Percentiles rank a stretch among this genome's conserved stretches.
Evolutionary conservation across 2,888 invertebrate genomes (phyloP).

Genomic region (Drosophila tripunctata): DNA sequence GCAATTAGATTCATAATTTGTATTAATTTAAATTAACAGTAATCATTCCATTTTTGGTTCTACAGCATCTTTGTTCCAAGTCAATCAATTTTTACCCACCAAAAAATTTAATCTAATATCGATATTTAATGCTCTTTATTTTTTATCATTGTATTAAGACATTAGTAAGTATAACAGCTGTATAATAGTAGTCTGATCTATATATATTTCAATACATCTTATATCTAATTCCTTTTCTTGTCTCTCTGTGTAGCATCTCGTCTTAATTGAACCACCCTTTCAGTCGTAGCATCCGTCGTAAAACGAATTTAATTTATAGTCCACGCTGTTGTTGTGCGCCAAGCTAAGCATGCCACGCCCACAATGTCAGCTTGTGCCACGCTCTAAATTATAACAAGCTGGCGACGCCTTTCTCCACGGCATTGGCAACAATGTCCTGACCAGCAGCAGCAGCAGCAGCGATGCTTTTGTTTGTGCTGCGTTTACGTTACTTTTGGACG

Average conservation of each 20-base stretch:
- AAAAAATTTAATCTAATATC: too few relatives aligned
- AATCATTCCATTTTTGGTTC: too few relatives aligned
- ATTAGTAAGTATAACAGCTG: too few relatives aligned
- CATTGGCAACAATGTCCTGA: slow-evolving; percentile 45
- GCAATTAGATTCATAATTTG: too few relatives aligned
- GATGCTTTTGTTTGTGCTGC: slow-evolving; percentile 26
- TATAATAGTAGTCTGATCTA: too few relatives aligned
- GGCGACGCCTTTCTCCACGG: slow-evolving; percentile 18
- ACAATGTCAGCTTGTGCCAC: slow-evolving; percentile 25
- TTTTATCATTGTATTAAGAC: too few relatives aligned
- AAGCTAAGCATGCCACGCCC: slow-evolving; percentile 45
- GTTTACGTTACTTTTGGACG: slow-evolving; percentile 25
- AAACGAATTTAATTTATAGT: slow-evolving; percentile 75
- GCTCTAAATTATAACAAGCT: slow-evolving; percentile 52
- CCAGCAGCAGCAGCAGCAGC: slow-evolving; percentile 4
- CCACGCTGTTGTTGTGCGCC: slow-evolving; percentile 37
- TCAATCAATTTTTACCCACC: too few relatives aligned
- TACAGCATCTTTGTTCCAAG: too few relatives aligned
- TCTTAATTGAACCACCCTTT: slow-evolving; percentile 60
- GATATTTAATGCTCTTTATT: too few relatives aligned
- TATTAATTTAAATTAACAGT: too few relatives aligned
- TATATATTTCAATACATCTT: too few relatives aligned
- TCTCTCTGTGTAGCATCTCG: slow-evolving; percentile 31
- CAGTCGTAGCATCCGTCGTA: slow-evolving; percentile 22
- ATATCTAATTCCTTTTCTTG: too few relatives aligned